Conservation (phyloP, 1,140 invertebrate species). For the Drosophila rufa region DNA sequence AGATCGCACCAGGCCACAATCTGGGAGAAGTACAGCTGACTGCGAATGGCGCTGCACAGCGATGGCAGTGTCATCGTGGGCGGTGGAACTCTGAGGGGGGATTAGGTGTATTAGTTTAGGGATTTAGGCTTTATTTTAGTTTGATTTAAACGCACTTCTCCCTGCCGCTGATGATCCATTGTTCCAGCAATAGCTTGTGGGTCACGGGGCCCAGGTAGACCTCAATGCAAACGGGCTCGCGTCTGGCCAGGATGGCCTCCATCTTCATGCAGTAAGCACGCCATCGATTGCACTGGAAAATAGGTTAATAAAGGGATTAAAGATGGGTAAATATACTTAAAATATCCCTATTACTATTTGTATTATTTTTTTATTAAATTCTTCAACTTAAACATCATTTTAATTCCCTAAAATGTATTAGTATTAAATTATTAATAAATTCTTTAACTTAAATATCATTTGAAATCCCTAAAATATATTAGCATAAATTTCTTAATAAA, state of each 20-base stretch:
- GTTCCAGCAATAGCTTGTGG: conserved; percentile 81
- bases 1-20: conserved; percentile 93
- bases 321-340: no score
- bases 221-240: conserved; percentile 83
- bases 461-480: no score
- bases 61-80: conserved; percentile 88
- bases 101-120: neutral
- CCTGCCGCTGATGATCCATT: conserved; percentile 82
- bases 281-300: conserved; percentile 80
- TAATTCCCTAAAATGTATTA: neutral
- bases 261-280: conserved; percentile 78
- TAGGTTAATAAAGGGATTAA: neutral
- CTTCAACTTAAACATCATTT: neutral
- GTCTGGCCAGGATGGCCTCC: conserved; percentile 75
- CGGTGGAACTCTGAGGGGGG: conserved; percentile 82
- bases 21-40: conserved; percentile 98
- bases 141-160: conserved; percentile 66
- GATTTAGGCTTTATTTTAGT: neutral
- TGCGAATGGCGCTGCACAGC: conserved; percentile 96
- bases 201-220: conserved; percentile 83
- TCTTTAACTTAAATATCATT: neutral
- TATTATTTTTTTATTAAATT: no score
- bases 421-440: neutral
- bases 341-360: no score
- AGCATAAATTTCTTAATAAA: no score